Evolutionary conservation across 1,140 invertebrate species (phyloP).

Genomic region (Brachionus plicatilis): DNA sequence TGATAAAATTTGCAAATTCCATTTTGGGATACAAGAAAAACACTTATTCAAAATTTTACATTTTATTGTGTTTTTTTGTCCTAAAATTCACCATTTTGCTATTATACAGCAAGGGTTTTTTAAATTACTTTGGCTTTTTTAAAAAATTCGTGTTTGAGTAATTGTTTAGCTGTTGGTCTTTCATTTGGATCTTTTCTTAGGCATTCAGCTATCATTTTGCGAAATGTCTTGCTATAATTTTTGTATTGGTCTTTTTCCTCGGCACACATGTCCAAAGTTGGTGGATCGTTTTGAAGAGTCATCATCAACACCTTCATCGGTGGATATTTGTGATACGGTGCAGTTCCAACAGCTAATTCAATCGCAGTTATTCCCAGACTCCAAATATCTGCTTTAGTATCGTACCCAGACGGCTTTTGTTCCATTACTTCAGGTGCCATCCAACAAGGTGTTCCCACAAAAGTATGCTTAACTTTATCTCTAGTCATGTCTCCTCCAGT

Average conservation of each 20-base stretch:
- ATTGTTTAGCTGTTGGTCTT: slow-evolving; percentile 84
- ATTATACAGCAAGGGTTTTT: neutral
- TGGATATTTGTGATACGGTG: slow-evolving; percentile 96
- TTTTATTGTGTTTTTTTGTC: too few species aligned
- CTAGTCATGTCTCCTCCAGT: slow-evolving; percentile 75
- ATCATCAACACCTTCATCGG: slow-evolving; percentile 98
- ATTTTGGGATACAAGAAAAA: too few species aligned
- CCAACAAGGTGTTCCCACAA: slow-evolving; percentile 96
- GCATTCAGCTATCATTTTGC: slow-evolving; percentile 86
- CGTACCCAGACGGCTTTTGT: slow-evolving; percentile 60
- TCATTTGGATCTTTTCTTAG: slow-evolving; percentile 89
- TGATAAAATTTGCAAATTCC: too few species aligned
- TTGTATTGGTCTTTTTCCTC: slow-evolving; percentile 97
- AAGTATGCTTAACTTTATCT: slow-evolving; percentile 90
- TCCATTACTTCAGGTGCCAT: slow-evolving; percentile 99
- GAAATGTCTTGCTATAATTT: slow-evolving; percentile 85
- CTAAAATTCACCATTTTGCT: too few species aligned
- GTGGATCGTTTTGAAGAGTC: slow-evolving; percentile 95
- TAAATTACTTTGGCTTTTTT: slow-evolving; percentile 77
- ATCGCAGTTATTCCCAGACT: slow-evolving; percentile 97
- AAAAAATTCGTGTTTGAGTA: slow-evolving; percentile 96
- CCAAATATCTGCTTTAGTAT: slow-evolving; percentile 99
- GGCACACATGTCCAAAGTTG: slow-evolving; percentile 85
- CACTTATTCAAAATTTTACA: too few species aligned
- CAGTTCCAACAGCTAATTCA: slow-evolving; percentile 95